A percentile compares a stretch with the other conserved stretches of the same genome.
Conservation (phyloP, 2,888 invertebrate genomes). For the Aphidoletes aphidimyza region DNA sequence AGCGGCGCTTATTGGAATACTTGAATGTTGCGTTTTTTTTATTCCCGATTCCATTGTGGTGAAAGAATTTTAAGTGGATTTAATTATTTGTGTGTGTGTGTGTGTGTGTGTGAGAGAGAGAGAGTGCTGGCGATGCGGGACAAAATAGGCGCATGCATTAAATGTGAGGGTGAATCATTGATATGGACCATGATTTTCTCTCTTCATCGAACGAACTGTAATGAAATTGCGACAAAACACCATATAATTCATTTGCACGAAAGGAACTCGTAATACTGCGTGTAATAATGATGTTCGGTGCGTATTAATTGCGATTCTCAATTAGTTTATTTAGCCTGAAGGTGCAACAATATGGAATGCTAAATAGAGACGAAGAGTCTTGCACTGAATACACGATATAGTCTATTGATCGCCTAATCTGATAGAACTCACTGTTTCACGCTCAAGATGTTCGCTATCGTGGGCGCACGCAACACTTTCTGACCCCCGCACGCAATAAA, state of each 20-base stretch:
- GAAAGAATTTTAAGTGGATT: constrained; percentile 53
- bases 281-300: constrained; percentile 36
- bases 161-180: constrained; percentile 19
- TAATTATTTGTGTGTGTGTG: constrained; percentile 29
- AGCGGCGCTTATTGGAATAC: constrained; percentile 49
- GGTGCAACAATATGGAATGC: constrained; percentile 42
- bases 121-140: background rate
- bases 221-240: constrained; percentile 32
- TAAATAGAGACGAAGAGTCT: background rate
- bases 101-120: background rate
- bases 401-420: constrained; percentile 38
- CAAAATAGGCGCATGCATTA: background rate
- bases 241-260: constrained; percentile 32
- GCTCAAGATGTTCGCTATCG: background rate
- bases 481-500: constrained; percentile 49
- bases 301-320: constrained; percentile 11
- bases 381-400: constrained; percentile 12
- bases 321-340: constrained; percentile 48
- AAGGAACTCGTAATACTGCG: background rate
- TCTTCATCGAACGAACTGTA: background rate
- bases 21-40: constrained; percentile 23
- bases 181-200: constrained; percentile 35
- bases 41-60: constrained; percentile 6
- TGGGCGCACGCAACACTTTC: constrained; percentile 24
- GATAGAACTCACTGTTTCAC: constrained; percentile 45